phyloP scores from a whole-genome alignment of 2,888 invertebrate genomes.

The Psylliodes chrysocephalus region DNA sequence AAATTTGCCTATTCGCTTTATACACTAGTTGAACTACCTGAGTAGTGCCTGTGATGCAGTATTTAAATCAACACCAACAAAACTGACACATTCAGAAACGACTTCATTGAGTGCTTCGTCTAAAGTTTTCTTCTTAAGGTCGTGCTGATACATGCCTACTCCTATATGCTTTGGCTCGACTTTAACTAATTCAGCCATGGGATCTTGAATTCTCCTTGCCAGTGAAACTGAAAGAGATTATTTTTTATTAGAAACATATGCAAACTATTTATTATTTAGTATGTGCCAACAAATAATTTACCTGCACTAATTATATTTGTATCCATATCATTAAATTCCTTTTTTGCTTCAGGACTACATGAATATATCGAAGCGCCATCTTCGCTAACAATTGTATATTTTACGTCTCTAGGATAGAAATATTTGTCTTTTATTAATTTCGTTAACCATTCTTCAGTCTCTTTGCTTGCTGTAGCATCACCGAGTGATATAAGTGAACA shows the following conservation, averaged over 20 bases:
- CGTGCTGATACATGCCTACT: slow-evolving; percentile 96
- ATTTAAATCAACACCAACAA: slow-evolving; percentile 93
- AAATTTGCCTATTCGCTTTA: too few species aligned
- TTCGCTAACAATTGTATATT: slow-evolving; percentile 87
- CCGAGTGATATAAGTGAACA: slow-evolving; percentile 88
- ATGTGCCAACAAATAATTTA: too few species aligned
- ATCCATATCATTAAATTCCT: slow-evolving; percentile 87
- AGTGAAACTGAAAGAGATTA: slow-evolving; percentile 73
- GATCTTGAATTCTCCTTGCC: slow-evolving; percentile 89
- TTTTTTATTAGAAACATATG: too few species aligned
- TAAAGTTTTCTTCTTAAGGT: slow-evolving; percentile 82
- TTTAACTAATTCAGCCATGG: slow-evolving; percentile 91
- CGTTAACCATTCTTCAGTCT: slow-evolving; percentile 82
- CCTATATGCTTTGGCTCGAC: slow-evolving; percentile 93
- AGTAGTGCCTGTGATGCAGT: slow-evolving; percentile 85
- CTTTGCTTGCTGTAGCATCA: slow-evolving; percentile 90
- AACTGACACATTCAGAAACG: slow-evolving; percentile 91
- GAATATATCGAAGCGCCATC: slow-evolving; percentile 94
- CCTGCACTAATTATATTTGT: slow-evolving; percentile 83
- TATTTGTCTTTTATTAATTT: slow-evolving; percentile 68
- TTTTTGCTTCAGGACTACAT: slow-evolving; percentile 83
- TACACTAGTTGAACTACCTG: too few species aligned
- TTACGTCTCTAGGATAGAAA: slow-evolving; percentile 71
- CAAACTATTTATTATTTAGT: background rate
- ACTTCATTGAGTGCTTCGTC: slow-evolving; percentile 79